These are phyloP conservation scores for Panzeria rudis DNA, from an alignment of 2,888 invertebrate genomes.

Conservation along the genomic window DNA sequence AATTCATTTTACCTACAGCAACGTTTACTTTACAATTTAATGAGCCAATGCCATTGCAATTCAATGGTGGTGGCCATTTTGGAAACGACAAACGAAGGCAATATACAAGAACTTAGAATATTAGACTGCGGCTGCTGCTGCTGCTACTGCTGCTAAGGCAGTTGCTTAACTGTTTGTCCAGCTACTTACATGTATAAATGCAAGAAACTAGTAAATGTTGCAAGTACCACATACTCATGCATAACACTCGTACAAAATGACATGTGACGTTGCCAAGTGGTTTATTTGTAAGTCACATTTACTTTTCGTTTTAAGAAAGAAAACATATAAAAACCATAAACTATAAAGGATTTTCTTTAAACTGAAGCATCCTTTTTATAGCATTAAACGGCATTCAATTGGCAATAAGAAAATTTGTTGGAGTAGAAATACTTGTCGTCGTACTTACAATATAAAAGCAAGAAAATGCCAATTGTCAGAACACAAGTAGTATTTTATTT, in stretches of 20 bases:
- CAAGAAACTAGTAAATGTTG: constrained; percentile 34
- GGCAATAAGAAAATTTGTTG: constrained; percentile 20
- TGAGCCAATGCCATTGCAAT: constrained; percentile 67
- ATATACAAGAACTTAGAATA: constrained; percentile 7
- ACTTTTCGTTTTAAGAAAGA: neutral
- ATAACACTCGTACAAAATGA: constrained; percentile 44
- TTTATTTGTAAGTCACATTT: constrained; percentile 64
- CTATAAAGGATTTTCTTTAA: constrained; percentile 61
- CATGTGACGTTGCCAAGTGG: constrained; percentile 69
- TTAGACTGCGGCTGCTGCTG: constrained; percentile 61
- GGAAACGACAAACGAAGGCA: constrained; percentile 25
- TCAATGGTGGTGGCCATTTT: constrained; percentile 62
- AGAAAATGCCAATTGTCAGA: constrained; percentile 58
- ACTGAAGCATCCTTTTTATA: constrained; percentile 57
- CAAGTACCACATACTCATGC: constrained; percentile 13
- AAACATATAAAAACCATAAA: constrained; percentile 46
- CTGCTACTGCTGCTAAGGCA: constrained; percentile 61
- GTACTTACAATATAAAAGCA: constrained; percentile 15
- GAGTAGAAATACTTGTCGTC: neutral
- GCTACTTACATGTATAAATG: neutral
- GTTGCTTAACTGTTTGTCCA: constrained; percentile 38
- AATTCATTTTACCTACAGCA: constrained; percentile 73
- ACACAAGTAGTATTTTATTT: constrained; percentile 56
- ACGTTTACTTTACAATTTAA: constrained; percentile 70
- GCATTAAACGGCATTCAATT: constrained; percentile 20